Conservation (phyloP, 2,113 vertebrate species). For the Cariama cristata region DNA sequence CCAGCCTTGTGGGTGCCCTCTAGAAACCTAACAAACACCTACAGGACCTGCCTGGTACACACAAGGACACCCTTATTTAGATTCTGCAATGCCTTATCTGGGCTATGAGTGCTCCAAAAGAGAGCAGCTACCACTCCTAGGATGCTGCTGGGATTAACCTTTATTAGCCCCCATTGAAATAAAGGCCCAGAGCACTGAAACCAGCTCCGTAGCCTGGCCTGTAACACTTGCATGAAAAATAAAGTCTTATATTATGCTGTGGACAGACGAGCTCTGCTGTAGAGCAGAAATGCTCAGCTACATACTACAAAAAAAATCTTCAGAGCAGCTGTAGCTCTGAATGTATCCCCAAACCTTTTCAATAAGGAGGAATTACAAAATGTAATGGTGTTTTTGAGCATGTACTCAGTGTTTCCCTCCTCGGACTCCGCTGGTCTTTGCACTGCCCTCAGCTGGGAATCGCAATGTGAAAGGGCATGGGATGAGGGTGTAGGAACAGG, state of each 20-base stretch:
- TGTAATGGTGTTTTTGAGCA: neutral
- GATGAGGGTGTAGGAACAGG: neutral
- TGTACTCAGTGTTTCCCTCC: neutral
- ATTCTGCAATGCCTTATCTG: neutral
- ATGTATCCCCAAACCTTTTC: neutral
- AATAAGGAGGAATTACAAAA: neutral
- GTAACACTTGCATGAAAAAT: neutral
- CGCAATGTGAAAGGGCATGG: neutral
- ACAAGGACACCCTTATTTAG: neutral
- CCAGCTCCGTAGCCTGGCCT: neutral
- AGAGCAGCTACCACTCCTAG: neutral
- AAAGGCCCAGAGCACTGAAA: neutral
- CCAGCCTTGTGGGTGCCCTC: neutral
- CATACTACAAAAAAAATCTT: neutral
- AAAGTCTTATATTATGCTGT: neutral
- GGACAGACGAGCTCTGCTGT: neutral
- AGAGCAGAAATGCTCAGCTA: neutral
- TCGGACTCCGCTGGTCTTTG: neutral
- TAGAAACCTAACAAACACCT: neutral
- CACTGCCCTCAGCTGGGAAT: neutral
- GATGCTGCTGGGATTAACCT: neutral
- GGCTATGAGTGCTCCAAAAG: neutral
- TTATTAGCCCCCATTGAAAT: neutral
- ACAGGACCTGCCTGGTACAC: neutral
- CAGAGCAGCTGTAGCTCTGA: neutral